Evolutionary conservation across 2,797 vertebrate species (phyloP).

Genomic region (Lindbergichthys nudifrons): DNA sequence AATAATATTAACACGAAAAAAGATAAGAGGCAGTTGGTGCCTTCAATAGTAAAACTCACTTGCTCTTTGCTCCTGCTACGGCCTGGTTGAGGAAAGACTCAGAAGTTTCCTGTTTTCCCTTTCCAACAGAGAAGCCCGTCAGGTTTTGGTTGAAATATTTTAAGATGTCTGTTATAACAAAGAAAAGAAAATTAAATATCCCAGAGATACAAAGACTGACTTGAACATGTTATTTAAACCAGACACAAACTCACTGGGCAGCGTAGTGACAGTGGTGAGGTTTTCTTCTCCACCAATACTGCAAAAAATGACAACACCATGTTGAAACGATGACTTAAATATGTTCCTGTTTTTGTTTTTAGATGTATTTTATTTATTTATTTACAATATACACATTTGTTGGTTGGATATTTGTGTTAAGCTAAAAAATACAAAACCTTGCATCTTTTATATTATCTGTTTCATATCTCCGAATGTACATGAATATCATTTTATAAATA

Average conservation of each 20-base stretch:
- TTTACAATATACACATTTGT: too few species aligned
- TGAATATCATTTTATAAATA: too few species aligned
- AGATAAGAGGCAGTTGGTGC: not conserved
- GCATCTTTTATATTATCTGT: too few species aligned
- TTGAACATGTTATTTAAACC: not conserved
- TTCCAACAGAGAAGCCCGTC: conserved; percentile 85
- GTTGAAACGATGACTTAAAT: not conserved
- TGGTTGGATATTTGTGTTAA: too few species aligned
- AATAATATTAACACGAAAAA: not conserved
- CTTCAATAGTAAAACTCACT: conserved; percentile 69
- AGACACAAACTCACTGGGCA: conserved; percentile 89
- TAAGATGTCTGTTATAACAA: conserved; percentile 87
- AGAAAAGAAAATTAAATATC: not conserved
- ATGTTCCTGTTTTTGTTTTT: too few species aligned
- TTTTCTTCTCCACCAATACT: conserved; percentile 90
- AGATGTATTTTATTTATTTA: too few species aligned
- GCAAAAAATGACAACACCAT: conserved; percentile 5
- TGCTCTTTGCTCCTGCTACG: conserved; percentile 85
- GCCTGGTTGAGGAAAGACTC: conserved; percentile 91
- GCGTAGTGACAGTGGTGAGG: conserved; percentile 87
- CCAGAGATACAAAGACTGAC: not conserved
- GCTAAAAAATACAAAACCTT: too few species aligned
- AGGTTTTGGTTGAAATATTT: conserved; percentile 84
- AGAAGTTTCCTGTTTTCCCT: conserved; percentile 61
- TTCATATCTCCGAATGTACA: too few species aligned